Evolutionary conservation across 2,888 invertebrate species (phyloP).

Genomic region (Eupithecia dodoneata): DNA sequence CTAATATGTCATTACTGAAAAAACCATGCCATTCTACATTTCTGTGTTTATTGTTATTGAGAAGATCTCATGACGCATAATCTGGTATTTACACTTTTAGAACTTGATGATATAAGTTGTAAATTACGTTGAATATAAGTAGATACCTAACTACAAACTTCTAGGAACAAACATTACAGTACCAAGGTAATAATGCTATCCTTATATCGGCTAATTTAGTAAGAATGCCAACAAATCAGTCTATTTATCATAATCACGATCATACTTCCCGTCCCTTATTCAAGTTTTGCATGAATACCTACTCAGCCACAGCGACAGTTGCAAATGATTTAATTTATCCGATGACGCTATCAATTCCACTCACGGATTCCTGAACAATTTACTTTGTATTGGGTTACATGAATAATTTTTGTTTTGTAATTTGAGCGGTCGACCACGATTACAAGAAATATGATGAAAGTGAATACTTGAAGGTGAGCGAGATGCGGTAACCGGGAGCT

Average conservation of each 20-base stretch:
- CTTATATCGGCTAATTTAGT: slow-evolving; percentile 6
- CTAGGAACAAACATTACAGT: background rate
- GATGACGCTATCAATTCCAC: slow-evolving; percentile 27
- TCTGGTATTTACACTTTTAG: background rate
- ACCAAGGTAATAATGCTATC: background rate
- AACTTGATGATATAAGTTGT: background rate
- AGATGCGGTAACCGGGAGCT: slow-evolving; percentile 64
- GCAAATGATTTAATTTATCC: slow-evolving; percentile 25
- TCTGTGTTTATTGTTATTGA: slow-evolving; percentile 23
- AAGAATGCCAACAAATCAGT: slow-evolving; percentile 11
- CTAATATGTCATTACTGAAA: slow-evolving; percentile 51
- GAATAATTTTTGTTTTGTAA: slow-evolving; percentile 53
- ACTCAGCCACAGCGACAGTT: slow-evolving; percentile 12
- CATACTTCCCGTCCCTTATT: slow-evolving; percentile 9
- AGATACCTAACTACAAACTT: background rate
- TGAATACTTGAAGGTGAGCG: slow-evolving; percentile 67
- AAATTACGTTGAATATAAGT: background rate
- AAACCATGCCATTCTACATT: slow-evolving; percentile 32
- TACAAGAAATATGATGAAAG: slow-evolving; percentile 65
- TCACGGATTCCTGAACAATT: slow-evolving; percentile 36
- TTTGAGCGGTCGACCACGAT: slow-evolving; percentile 47
- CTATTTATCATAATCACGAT: slow-evolving; percentile 20
- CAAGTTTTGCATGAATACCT: slow-evolving; percentile 13
- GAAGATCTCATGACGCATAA: slow-evolving; percentile 18
- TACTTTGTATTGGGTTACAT: slow-evolving; percentile 40